These are phyloP conservation scores for Venusia cambrica DNA, from an alignment of 2,888 invertebrate species.

Conservation along the genomic window DNA sequence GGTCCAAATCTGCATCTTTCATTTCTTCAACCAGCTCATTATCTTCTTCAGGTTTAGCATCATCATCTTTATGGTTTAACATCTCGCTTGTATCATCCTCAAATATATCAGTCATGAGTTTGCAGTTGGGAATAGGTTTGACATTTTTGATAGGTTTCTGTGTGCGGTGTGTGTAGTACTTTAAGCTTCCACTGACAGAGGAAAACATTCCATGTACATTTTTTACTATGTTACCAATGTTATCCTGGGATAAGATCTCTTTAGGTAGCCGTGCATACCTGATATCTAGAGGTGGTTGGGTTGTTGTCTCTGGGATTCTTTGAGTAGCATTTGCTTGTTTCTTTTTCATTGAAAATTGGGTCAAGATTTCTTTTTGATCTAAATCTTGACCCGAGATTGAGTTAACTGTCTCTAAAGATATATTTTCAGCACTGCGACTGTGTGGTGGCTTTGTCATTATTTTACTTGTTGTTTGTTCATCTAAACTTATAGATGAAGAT, in stretches of 20 bases:
- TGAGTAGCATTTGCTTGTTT: conserved; percentile 55
- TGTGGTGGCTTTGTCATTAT: conserved; percentile 43
- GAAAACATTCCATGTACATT: conserved; percentile 77
- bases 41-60: not conserved
- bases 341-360: conserved; percentile 57
- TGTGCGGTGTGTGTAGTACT: conserved; percentile 60
- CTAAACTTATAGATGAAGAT: conserved; percentile 57
- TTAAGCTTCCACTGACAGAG: conserved; percentile 68
- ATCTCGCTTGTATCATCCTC: conserved; percentile 48
- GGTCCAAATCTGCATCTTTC: conserved; percentile 12
- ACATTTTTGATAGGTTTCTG: conserved; percentile 48
- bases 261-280: conserved; percentile 58
- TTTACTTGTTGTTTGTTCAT: conserved; percentile 40
- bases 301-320: conserved; percentile 51
- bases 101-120: conserved; percentile 70
- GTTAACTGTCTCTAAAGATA: conserved; percentile 39
- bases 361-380: conserved; percentile 55
- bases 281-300: conserved; percentile 37
- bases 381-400: conserved; percentile 45
- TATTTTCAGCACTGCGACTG: conserved; percentile 65
- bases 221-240: conserved; percentile 67
- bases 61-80: not conserved
- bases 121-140: conserved; percentile 55
- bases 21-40: conserved; percentile 3
- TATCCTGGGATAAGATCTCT: conserved; percentile 67